Evolutionary conservation across 2,888 invertebrate species (phyloP), one percentile per base, ranked within the genome.

Genomic region (Lissonota sp.): DNA sequence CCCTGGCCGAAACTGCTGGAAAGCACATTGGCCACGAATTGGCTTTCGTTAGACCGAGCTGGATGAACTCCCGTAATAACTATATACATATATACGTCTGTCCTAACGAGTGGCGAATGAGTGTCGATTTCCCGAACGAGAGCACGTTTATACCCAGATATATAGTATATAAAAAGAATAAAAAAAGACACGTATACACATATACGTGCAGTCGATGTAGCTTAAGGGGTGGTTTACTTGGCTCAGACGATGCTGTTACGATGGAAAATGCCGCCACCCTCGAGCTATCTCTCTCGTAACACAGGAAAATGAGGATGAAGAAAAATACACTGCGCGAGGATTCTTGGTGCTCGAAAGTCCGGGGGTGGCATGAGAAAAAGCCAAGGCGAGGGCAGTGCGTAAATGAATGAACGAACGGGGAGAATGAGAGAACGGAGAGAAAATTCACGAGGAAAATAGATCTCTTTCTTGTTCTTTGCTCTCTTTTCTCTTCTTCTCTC

Each of bases 21-120:
- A 66, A 70, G 74, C 57, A 64, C 79, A 66, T 74, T 70, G 58
- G 74, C 74, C 55, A 70, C 71, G 80, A 76, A 80, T 80, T 78
- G 81, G 70, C 74, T 77, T 78, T 74, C 70, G 74, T 71, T 81
- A 74, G 74, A 37, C 60, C n/a, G 60, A 39, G 51, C 6, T 53
- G 14, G 53, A 53, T 53, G 49, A 66, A 26, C 53, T 64, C 49
- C 39, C n/a, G 63, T 80, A 57, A 67, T 57, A 72, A 66, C 42
- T 26, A 26, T 26, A 26, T 26, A 26, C 3, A 26, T 26, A 26
- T 26, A 26, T 26, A 26, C n/a, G n/a, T 26, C 26, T 26, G 26
- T 62, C 37, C 67, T 75, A 75, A 75, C 71, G 70, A 70, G 74
- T 49, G 67, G 62, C 67, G 66, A 71, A 80, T 76, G 80, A 74